Conservation (phyloP, 1,140 invertebrate species). For the Drosophila arawakana region DNA sequence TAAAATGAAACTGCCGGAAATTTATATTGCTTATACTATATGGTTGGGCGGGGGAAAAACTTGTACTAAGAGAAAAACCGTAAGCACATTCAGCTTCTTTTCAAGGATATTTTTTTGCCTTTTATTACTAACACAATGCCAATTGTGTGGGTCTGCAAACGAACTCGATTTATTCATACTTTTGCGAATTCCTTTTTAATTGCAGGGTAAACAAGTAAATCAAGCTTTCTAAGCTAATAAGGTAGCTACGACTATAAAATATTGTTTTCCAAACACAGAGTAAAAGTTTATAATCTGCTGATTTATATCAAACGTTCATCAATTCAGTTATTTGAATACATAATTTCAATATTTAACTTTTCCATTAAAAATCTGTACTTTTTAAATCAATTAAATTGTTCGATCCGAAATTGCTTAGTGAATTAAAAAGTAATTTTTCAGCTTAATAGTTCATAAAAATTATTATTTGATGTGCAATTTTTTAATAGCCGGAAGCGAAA, state of each 20-base stretch:
- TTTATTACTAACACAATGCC: constrained; percentile 29
- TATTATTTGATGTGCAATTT: too few relatives aligned
- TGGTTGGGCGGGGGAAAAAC: constrained; percentile 13
- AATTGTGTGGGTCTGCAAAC: constrained; percentile 42
- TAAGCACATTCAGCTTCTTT: constrained; percentile 28
- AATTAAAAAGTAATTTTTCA: too few relatives aligned
- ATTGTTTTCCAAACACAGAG: too few relatives aligned
- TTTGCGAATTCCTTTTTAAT: constrained; percentile 51
- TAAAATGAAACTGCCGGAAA: constrained; percentile 68
- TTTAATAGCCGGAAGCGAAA: too few relatives aligned
- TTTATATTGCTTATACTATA: constrained; percentile 67
- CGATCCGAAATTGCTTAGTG: too few relatives aligned
- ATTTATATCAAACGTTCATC: too few relatives aligned
- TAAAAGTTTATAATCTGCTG: too few relatives aligned
- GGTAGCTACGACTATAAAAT: not conserved
- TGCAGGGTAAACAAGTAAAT: constrained; percentile 46
- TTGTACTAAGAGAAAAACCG: constrained; percentile 17
- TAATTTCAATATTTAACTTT: too few relatives aligned
- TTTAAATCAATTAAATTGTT: too few relatives aligned
- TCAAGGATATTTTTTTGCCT: constrained; percentile 68
- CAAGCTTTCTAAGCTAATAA: constrained; percentile 1
- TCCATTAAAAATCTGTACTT: too few relatives aligned
- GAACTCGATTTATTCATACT: constrained; percentile 41
- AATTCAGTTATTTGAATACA: too few relatives aligned
- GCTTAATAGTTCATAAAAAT: too few relatives aligned